Evolutionary conservation across 2,888 invertebrate genomes (phyloP), one percentile per base, ranked within the genome.

Genomic region (Aradus depressus): DNA sequence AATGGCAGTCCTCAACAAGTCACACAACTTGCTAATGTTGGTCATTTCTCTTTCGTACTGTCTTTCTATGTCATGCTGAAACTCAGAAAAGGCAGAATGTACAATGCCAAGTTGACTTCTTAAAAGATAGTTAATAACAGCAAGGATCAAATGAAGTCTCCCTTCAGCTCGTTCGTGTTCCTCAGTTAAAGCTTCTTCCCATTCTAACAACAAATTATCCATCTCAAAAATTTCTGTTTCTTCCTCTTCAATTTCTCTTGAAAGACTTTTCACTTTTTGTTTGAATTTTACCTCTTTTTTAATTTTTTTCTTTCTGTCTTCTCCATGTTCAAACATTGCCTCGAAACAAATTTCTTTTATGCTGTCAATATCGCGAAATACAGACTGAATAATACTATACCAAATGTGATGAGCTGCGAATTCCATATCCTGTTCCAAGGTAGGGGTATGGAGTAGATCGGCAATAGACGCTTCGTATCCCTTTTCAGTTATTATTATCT

Each of bases 141-240:
- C 56, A 65, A 68, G 23, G 62, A 56, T 50, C n/a, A 67, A 48
- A 2, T 62, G 53, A 12, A 75, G 61, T 41, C 77, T 70, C 39
- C 72, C 61, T 39, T 64, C 67, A 2, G 70, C 68, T 56, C 80
- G 67, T 51, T 66, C 69, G 60, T 70, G 68, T 67, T 80, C 80
- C 21, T 75, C 77, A 49, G 70, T 68, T 3, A 75, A 63, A 8
- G 72, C 77, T 63, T 71, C 70, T 16, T 67, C 66, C 76, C 79
- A 80, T 64, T 80, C 79, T 21, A 74, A 70, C 14, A 75, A 62
- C 58, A 75, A 37, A 63, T 63, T 63, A 64, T 69, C 62, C 66
- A 70, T 41, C 21, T 54, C 50, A 14, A 39, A 28, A 21, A 4
- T 16, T 4, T 14, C 39, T 16, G 21, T 39, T 16, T 51, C 39